Evolutionary conservation across 2,888 invertebrate species (phyloP), one percentile per base, ranked within the genome.

Genomic region (Rhaphigaster nebulosa): DNA sequence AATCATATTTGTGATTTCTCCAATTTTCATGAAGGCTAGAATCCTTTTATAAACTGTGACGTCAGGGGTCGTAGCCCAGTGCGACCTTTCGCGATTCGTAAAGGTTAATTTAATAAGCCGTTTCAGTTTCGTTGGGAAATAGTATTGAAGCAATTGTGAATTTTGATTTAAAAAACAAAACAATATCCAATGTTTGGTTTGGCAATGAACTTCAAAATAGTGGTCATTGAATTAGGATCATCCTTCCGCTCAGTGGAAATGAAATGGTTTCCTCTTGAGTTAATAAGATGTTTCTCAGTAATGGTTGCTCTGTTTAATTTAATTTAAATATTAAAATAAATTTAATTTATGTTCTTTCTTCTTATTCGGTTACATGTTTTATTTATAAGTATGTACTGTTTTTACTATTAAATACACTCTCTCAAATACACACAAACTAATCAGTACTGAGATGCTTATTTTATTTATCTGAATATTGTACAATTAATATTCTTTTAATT

Each of bases 21-120:
- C 18, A 20, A 38, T 34, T 38, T 38, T 20, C 70, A 38, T 34
- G 70, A 76, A 38, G 70, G 70, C 6, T 76, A 76, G 20, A 38
- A 65, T 76, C 38, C 70, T 76, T 20, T 34, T 76, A 18, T 76
- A 38, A 34, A 20, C 34, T 34, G 20, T 76, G 70, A 76, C 70
- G 70, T 76, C 70, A 76, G 70, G 70, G 70, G 70, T 76, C 70
- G 38, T 18, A 76, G 20, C 34, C 2, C 70, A 38, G 34, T 20
- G 10, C 70, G 38, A 76, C 70, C 70, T 76, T 76, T 76, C 29
- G 70, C 38, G 15, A 38, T 38, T 76, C 70, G 18, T 38, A 38
- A 76, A 76, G 70, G 70, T 76, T 76, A 76, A 76, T 76, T 76
- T 76, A 76, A 76, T 38, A 38, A 20, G 38, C 34, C 20, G 70